phyloP scores from a whole-genome alignment of 2,797 vertebrate genomes.

The Pseudomugil gertrudae region DNA sequence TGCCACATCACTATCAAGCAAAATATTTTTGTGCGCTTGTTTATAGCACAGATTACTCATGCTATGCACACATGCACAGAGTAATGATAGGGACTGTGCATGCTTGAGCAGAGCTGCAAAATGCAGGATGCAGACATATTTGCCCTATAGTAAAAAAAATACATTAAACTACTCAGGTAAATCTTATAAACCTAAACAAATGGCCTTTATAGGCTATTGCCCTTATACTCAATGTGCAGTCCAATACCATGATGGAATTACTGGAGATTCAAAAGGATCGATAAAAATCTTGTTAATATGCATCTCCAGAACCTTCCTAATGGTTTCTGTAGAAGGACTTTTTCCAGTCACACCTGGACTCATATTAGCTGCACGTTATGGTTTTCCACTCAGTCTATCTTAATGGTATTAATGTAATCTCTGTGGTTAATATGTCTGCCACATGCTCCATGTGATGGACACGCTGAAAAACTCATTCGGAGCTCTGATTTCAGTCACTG shows the following conservation, averaged over 20 bases:
- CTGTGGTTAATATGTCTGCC: constrained; percentile 1
- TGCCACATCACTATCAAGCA: constrained; percentile 24
- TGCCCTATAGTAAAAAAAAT: constrained; percentile 2
- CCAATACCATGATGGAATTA: constrained; percentile 36
- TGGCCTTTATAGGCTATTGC: constrained; percentile 15
- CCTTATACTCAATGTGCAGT: constrained; percentile 42
- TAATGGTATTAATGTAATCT: constrained; percentile 17
- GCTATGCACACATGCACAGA: constrained; percentile 14
- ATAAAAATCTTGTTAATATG: constrained; percentile 65
- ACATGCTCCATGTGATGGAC: constrained; percentile 4
- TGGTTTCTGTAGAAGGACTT: constrained; percentile 43
- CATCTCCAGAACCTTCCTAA: constrained; percentile 36
- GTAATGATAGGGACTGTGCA: constrained; percentile 11
- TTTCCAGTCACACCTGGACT: constrained; percentile 52
- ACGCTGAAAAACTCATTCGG: constrained; percentile 9
- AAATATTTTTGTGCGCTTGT: constrained; percentile 5
- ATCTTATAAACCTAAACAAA: constrained; percentile 33
- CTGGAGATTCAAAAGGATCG: constrained; percentile 52
- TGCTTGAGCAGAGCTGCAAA: constrained; percentile 7
- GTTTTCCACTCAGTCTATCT: constrained; percentile 31
- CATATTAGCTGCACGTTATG: constrained; percentile 34
- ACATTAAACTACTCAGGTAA: constrained; percentile 1
- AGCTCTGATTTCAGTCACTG: neutral
- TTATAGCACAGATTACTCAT: constrained; percentile 14
- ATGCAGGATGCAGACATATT: constrained; percentile 4